Evolutionary conservation across 2,888 invertebrate species (phyloP).

Genomic region (Pammene fasciana): DNA sequence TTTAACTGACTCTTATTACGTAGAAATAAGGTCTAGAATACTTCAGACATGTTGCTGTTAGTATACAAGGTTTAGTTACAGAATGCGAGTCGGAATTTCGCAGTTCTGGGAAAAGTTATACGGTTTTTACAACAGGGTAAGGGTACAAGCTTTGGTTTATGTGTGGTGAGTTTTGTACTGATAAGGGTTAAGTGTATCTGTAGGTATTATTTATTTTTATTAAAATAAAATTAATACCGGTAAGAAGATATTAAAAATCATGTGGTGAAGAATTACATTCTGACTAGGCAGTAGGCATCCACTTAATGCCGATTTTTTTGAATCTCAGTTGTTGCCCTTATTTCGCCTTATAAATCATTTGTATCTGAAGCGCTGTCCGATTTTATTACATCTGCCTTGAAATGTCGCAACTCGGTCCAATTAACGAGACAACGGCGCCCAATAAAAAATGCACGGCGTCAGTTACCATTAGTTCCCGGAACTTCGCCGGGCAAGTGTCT

Average conservation of each 20-base stretch:
- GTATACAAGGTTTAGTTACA: background rate
- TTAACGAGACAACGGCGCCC: constrained; percentile 13
- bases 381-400: background rate
- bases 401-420: constrained; percentile 7
- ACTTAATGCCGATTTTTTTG: no score
- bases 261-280: no score
- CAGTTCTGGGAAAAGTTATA: background rate
- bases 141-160: background rate
- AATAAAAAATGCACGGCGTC: constrained; percentile 21
- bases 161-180: background rate
- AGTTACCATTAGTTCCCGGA: constrained; percentile 17
- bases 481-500: background rate
- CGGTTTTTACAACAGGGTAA: constrained; percentile 9
- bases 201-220: no score
- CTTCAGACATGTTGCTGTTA: background rate
- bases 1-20: background rate
- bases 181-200: no score
- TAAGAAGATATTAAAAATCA: no score
- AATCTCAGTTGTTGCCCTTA: no score
- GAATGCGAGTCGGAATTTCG: constrained; percentile 26
- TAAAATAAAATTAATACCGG: no score
- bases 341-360: no score
- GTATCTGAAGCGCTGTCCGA: background rate
- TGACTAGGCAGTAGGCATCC: no score
- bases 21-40: background rate